These are phyloP conservation scores for Apodemus sylvaticus DNA, from an alignment of 2,113 vertebrate genomes.

Conservation along the genomic window DNA sequence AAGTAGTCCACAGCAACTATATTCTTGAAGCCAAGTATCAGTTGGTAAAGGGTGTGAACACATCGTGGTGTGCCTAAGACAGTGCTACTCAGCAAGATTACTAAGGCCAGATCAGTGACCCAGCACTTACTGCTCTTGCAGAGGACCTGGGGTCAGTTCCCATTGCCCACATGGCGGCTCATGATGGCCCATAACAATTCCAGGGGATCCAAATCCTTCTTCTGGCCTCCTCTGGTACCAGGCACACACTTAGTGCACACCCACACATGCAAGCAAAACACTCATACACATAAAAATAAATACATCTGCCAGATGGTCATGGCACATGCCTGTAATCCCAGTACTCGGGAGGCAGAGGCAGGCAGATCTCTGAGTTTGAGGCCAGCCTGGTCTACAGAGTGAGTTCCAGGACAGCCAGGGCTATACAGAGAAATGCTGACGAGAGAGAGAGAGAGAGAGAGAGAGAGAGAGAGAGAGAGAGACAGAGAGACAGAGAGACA, in stretches of 20 bases:
- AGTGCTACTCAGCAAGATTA: too few species aligned
- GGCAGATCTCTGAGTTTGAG: not conserved
- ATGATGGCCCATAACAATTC: not conserved
- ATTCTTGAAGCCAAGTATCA: not conserved
- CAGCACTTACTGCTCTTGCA: not conserved
- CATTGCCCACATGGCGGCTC: not conserved
- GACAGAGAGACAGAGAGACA: too few species aligned
- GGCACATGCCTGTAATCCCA: not conserved
- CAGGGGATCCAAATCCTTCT: not conserved
- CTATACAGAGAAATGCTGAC: too few species aligned
- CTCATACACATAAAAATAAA: not conserved
- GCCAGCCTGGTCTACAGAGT: not conserved
- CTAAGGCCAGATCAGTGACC: not conserved
- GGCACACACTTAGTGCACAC: not conserved
- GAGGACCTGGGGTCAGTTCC: not conserved
- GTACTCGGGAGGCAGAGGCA: not conserved
- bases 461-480: too few species aligned
- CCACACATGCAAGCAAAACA: not conserved
- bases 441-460: too few species aligned
- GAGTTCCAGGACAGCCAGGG: not conserved
- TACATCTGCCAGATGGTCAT: not conserved
- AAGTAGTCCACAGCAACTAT: not conserved
- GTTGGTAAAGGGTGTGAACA: not conserved
- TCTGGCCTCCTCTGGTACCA: not conserved
- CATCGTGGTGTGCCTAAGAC: not conserved